These are phyloP conservation scores for Prenolepis imparis DNA, from an alignment of 2,888 invertebrate genomes.

Conservation along the genomic window DNA sequence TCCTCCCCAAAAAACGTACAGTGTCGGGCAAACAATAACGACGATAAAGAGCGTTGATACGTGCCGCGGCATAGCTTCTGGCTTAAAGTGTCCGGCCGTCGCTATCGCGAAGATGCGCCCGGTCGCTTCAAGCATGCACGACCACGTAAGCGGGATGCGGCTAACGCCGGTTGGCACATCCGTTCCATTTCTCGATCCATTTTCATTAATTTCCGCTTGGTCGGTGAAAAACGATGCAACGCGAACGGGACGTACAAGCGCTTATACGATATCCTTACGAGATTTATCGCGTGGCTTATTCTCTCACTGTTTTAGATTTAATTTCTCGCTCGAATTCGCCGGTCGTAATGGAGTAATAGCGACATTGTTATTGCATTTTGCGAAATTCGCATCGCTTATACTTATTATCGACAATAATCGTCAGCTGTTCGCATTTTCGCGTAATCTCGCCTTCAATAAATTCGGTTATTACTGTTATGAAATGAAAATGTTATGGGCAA, in stretches of 20 bases:
- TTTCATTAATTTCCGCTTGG: slow-evolving; percentile 49
- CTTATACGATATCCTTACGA: slow-evolving; percentile 9
- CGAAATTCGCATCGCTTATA: neutral
- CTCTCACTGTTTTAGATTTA: slow-evolving; percentile 37
- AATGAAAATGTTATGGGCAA: slow-evolving; percentile 24
- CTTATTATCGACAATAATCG: neutral
- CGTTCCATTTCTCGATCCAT: slow-evolving; percentile 39
- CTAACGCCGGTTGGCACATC: slow-evolving; percentile 19
- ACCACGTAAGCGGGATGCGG: slow-evolving; percentile 56
- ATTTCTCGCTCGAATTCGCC: slow-evolving; percentile 34
- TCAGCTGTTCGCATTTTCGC: slow-evolving; percentile 13
- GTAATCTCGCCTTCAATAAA: slow-evolving; percentile 13
- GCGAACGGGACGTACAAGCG: neutral
- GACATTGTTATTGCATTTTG: slow-evolving; percentile 6
- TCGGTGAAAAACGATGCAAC: slow-evolving; percentile 13
- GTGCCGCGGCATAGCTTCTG: slow-evolving; percentile 72
- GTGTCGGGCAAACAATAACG: neutral
- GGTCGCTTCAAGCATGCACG: slow-evolving; percentile 53
- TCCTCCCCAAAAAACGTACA: slow-evolving; percentile 6
- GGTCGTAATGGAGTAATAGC: slow-evolving; percentile 14
- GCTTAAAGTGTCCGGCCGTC: slow-evolving; percentile 52
- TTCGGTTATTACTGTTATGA: neutral
- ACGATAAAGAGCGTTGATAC: slow-evolving; percentile 68
- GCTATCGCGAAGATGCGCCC: slow-evolving; percentile 46
- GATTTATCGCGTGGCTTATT: slow-evolving; percentile 47